Conservation (phyloP, 2,888 invertebrate species). For the Cerastoderma edule region DNA sequence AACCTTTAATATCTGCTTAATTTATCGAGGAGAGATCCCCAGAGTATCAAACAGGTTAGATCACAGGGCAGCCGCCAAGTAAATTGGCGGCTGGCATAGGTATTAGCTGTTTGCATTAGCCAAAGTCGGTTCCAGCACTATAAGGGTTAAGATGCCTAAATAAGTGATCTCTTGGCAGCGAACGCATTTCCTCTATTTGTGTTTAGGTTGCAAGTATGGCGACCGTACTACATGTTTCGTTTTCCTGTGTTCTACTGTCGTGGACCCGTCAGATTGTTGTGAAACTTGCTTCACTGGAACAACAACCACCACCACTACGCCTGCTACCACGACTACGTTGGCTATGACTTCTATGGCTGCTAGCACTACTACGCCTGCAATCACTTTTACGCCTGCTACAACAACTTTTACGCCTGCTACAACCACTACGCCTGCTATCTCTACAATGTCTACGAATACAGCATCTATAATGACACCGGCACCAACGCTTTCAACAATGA, state of each 20-base stretch:
- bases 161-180: too few relatives aligned
- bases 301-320: not conserved
- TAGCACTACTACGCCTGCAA: not conserved
- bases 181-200: not conserved
- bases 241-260: not conserved
- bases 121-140: not conserved
- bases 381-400: not conserved
- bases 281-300: slow-evolving; percentile 16
- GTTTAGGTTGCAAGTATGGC: slow-evolving; percentile 15
- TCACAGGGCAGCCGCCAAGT: not conserved
- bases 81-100: not conserved
- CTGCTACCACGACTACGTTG: slow-evolving; percentile 5
- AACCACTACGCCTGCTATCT: not conserved
- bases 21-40: not conserved
- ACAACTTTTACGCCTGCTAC: slow-evolving; percentile 1
- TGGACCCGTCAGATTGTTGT: slow-evolving; percentile 7
- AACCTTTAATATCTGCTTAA: too few relatives aligned
- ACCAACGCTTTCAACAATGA: not conserved
- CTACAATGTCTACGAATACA: not conserved
- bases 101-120: not conserved
- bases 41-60: not conserved
- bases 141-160: not conserved
- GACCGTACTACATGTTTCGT: not conserved
- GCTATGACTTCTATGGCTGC: not conserved
- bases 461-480: slow-evolving; percentile 3